Base-by-base conservation (phyloP, 1,140 invertebrate genomes). In the Ostrea denselamellosa region DNA sequence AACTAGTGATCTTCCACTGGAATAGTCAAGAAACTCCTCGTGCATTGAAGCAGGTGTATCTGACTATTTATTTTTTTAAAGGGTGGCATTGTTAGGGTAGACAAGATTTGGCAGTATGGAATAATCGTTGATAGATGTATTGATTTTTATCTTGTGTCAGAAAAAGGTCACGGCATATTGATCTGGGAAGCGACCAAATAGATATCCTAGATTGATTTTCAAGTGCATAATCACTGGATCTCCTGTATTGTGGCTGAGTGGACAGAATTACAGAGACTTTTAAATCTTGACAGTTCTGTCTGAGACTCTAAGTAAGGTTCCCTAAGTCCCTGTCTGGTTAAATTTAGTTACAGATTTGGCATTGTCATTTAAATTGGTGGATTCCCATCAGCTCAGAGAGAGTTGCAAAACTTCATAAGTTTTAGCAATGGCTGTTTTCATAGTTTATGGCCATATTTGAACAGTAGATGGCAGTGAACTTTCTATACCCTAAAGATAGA, bases 151-250 rank as follows among this genome's bases (percentile, higher is more conserved):
- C 68, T 34, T 9, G 9, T 77, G 68, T 77, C 68, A 77, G 10
- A 77, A 34, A 77, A 77, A 77, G 68, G 68, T 77, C 68, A 77
- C 25, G 68, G 9, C 14, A 28, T 77, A 77, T 77, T 77, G 68
- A 77, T 77, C 25, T 62, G 68, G 68, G 68, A 77, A 77, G 68
- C 68, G 22, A 77, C 68, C 68, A 77, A 28, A 77, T 77, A 77
- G 68, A 77, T 77, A 77, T 77, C 28, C 9, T 12, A 28, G 68
- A 77, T 77, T 25, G 25, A 77, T 77, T 77, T 77, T 77, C 68
- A 44, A 77, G 22, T 25, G 68, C 17, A 25, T 77, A 77, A 77
- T 77, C 25, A 77, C 34, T 1, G 34, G 68, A 77, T 77, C 25
- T 28, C 10, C 2, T 77, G 68, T 77, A 77, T 77, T 77, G 28